Evolutionary conservation across 2,113 vertebrate genomes (phyloP).

Genomic region (Tonatia bakeri): DNA sequence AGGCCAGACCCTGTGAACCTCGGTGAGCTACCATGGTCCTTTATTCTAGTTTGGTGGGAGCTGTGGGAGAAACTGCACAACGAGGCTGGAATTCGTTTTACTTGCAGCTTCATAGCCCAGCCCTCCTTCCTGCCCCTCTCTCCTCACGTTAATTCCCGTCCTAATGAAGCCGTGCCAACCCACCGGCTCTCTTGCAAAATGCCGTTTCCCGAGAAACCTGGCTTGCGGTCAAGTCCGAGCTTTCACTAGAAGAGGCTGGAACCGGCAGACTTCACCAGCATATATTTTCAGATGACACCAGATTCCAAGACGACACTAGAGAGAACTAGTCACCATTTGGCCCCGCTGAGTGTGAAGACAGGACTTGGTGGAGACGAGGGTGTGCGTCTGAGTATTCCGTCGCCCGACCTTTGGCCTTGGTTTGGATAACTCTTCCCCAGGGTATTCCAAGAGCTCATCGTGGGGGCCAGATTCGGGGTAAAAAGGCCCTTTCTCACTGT

Average conservation of each 20-base stretch:
- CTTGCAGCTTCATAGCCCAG: not conserved
- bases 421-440: not conserved
- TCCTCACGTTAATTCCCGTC: not conserved
- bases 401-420: not conserved
- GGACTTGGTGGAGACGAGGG: not conserved
- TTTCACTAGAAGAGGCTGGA: not conserved
- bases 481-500: not conserved
- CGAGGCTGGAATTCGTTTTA: not conserved
- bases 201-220: not conserved
- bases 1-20: not conserved
- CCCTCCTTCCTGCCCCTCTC: not conserved
- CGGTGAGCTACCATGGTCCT: fast-evolving
- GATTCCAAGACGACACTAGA: not conserved
- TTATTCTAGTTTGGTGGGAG: fast-evolving
- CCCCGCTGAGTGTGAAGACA: not conserved
- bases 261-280: not conserved
- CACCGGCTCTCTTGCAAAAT: not conserved
- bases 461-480: not conserved
- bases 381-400: not conserved
- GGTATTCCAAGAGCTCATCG: not conserved
- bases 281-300: not conserved
- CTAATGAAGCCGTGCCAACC: not conserved
- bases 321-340: not conserved
- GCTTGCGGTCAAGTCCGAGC: not conserved
- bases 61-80: not conserved